phyloP scores from a whole-genome alignment of 1,140 invertebrate species.

The Nasonia vitripennis region DNA sequence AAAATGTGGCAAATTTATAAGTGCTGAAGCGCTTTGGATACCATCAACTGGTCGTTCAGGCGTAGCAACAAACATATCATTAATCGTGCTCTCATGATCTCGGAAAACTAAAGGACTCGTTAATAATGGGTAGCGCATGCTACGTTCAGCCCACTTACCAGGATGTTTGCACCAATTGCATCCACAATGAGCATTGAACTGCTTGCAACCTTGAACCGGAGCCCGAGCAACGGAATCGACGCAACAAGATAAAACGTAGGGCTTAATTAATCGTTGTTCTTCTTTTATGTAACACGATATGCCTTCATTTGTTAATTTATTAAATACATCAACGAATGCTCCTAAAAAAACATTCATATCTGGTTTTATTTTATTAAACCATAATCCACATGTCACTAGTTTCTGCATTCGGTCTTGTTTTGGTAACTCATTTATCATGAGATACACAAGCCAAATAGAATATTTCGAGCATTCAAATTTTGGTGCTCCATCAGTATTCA shows the following conservation, averaged over 20 bases:
- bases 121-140: neutral
- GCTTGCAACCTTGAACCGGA: neutral
- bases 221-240: too few relatives aligned
- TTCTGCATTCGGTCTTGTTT: too few relatives aligned
- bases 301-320: conserved; percentile 57
- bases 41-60: neutral
- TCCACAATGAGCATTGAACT: conserved; percentile 7
- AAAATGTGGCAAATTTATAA: conserved; percentile 26
- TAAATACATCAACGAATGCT: conserved; percentile 60
- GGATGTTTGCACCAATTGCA: conserved; percentile 33
- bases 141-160: neutral
- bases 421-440: too few relatives aligned
- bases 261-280: neutral
- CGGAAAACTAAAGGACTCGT: neutral
- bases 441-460: too few relatives aligned
- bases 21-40: neutral
- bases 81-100: neutral
- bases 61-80: neutral
- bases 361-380: too few relatives aligned
- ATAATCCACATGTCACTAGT: too few relatives aligned
- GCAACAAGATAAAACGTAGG: neutral
- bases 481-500: too few relatives aligned
- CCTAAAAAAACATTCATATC: conserved; percentile 21
- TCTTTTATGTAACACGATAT: neutral
- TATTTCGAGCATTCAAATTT: too few relatives aligned